Conservation (phyloP, 2,797 vertebrate genomes). For the Denticeps clupeoides region DNA sequence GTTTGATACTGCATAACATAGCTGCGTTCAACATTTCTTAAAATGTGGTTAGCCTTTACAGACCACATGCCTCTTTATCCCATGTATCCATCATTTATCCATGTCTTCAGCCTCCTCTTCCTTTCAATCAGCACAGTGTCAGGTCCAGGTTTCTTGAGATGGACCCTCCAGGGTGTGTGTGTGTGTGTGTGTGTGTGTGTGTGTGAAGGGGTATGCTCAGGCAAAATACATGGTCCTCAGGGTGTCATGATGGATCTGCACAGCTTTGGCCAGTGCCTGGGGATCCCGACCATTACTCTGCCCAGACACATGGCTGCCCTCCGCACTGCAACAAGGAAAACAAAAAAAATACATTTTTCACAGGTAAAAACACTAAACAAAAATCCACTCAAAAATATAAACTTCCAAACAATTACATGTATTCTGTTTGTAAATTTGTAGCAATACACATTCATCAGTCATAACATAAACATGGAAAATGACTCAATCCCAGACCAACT, state of each 20-base stretch:
- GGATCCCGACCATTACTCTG: slow-evolving; percentile 84
- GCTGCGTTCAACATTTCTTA: slow-evolving; percentile 77
- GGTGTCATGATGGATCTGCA: slow-evolving; percentile 90
- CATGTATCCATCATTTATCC: slow-evolving; percentile 35
- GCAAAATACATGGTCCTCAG: slow-evolving; percentile 93
- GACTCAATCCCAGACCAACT: too few species aligned
- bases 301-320: slow-evolving; percentile 85
- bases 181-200: slow-evolving; percentile 34
- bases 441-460: too few species aligned
- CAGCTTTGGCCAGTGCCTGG: slow-evolving; percentile 81
- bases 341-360: too few species aligned
- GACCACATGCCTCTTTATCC: slow-evolving; percentile 8
- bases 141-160: slow-evolving; percentile 56
- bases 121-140: slow-evolving; percentile 69
- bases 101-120: slow-evolving; percentile 37
- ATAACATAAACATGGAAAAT: too few species aligned
- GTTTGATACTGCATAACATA: slow-evolving; percentile 99
- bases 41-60: slow-evolving; percentile 63
- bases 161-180: slow-evolving; percentile 59
- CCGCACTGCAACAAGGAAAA: slow-evolving; percentile 63
- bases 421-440: too few species aligned
- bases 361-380: too few species aligned
- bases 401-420: too few species aligned
- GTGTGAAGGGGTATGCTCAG: slow-evolving; percentile 36
- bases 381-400: too few species aligned